A percentile compares a stretch with the other conserved stretches of the same genome.
Conservation (phyloP, 64 coral and sea anemone species). For the Dendrophyllia cribrosa region DNA sequence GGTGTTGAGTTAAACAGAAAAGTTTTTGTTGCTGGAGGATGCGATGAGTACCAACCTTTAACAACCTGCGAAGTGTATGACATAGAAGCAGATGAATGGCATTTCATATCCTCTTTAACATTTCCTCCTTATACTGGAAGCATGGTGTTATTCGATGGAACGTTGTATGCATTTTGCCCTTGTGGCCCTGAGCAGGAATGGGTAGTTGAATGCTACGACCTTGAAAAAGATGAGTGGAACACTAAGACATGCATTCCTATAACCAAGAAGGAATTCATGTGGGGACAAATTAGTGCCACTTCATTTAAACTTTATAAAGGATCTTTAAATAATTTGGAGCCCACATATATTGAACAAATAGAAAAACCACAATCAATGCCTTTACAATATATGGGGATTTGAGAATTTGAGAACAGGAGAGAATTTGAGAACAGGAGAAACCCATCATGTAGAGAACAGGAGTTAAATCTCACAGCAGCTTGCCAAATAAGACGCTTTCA, state of each 20-base stretch:
- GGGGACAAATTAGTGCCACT: too few relatives aligned
- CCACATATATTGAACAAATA: too few relatives aligned
- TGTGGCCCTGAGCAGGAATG: background rate
- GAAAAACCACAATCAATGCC: too few relatives aligned
- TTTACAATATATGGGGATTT: too few relatives aligned
- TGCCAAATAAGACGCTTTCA: too few relatives aligned
- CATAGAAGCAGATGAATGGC: slow-evolving; percentile 18
- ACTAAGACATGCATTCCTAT: background rate
- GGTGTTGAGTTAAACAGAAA: slow-evolving; percentile 45
- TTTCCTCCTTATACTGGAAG: slow-evolving; percentile 52
- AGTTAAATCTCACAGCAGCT: too few relatives aligned
- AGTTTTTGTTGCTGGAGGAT: slow-evolving; percentile 66
- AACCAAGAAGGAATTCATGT: background rate
- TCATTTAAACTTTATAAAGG: too few relatives aligned
- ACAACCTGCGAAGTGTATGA: slow-evolving; percentile 59
- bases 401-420: too few relatives aligned
- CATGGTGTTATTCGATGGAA: slow-evolving; percentile 24
- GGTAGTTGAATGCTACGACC: background rate
- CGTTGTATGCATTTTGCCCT: slow-evolving; percentile 45
- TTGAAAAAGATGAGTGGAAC: background rate
- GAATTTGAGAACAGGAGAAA: too few relatives aligned
- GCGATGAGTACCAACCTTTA: slow-evolving; percentile 5
- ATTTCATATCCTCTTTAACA: background rate
- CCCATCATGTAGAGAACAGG: too few relatives aligned
- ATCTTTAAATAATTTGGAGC: too few relatives aligned